Evolutionary conservation across 2,888 invertebrate species (phyloP).

Genomic region (Gymnocheta viridis): DNA sequence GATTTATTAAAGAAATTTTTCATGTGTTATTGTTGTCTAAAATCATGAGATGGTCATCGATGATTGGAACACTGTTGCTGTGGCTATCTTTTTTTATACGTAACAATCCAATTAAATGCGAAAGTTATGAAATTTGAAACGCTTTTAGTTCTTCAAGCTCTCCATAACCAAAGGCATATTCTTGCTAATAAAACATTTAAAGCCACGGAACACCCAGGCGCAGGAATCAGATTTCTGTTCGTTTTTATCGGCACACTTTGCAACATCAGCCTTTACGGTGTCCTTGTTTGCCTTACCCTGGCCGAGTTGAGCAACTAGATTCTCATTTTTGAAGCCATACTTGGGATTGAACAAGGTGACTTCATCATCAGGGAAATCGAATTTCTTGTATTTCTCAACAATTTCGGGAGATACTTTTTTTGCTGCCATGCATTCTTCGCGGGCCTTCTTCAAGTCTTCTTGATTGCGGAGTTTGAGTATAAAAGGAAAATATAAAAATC

Average conservation of each 20-base stretch:
- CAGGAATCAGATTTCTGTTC: conserved; percentile 79
- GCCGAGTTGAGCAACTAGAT: conserved; percentile 80
- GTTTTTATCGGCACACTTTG: conserved; percentile 81
- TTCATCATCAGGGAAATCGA: conserved; percentile 81
- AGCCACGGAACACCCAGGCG: conserved; percentile 81
- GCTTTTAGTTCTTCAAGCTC: conserved; percentile 75
- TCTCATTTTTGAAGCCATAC: conserved; percentile 80
- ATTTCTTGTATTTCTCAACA: conserved; percentile 81
- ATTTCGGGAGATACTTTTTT: conserved; percentile 78
- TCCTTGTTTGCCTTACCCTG: conserved; percentile 79
- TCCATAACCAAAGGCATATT: conserved; percentile 80
- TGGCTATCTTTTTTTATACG: conserved; percentile 16
- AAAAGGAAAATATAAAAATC: neutral
- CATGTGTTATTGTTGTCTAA: conserved; percentile 15
- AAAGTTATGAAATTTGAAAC: conserved; percentile 5
- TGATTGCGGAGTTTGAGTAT: conserved; percentile 77
- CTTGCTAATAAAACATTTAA: conserved; percentile 81
- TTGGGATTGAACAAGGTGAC: conserved; percentile 80
- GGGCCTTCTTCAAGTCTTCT: conserved; percentile 79
- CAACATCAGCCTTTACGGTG: conserved; percentile 78
- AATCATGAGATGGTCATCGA: conserved; percentile 51
- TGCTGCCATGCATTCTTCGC: conserved; percentile 79
- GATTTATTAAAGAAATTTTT: conserved; percentile 63
- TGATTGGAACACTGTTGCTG: conserved; percentile 38
- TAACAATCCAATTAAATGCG: conserved; percentile 43